Base-by-base conservation (phyloP, 2,113 vertebrate species). In the Myotis brandtii region DNA sequence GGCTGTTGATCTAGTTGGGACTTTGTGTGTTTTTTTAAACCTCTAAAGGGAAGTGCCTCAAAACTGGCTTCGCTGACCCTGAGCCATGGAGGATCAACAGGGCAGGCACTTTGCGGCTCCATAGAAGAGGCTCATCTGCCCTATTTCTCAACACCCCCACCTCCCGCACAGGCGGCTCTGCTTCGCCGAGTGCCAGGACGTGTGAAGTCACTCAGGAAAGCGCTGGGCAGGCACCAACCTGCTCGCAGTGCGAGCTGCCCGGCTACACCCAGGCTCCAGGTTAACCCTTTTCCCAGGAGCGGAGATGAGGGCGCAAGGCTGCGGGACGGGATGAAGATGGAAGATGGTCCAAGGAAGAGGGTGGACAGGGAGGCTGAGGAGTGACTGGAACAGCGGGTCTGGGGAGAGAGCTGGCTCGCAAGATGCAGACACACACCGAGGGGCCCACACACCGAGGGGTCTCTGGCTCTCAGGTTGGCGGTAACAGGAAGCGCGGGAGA, bases 181-280 rank as follows among this genome's bases (percentile, higher is more conserved):
- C 85, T 79, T 96, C 93, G 82, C 87, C 85, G 93, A 95, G 94
- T 94, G 97, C 97, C 95, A 95, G 79, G 93, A 95, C 54, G 96
- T 91, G 97, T 89, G 95, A 97, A 97, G 94, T 96, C 97, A 97
- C 96, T 97, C 93, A 93, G 77, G 94, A 94, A 97, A 95, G 92
- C 95, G 87, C 92, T 86, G 92, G 96, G 96, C 97, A 97, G 97
- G 97, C 95, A 97, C 96, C 93, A 95, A 98, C 98, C 98, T 98
- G 97, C 95, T 97, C 90, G 59, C 52, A 43, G 85, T 46, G 83
- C 56, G 66, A 81, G 91, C 76, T 80, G 93, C 95, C 66, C 90
- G 92, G 93, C 73, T 75, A 66, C 73, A 91, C 87, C 86, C 86
- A 89, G 89, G 88, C 93, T 85, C 81, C 67, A 40, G 48, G 62